Evolutionary conservation across 2,797 vertebrate species (phyloP).

Genomic region (Gila robusta): DNA sequence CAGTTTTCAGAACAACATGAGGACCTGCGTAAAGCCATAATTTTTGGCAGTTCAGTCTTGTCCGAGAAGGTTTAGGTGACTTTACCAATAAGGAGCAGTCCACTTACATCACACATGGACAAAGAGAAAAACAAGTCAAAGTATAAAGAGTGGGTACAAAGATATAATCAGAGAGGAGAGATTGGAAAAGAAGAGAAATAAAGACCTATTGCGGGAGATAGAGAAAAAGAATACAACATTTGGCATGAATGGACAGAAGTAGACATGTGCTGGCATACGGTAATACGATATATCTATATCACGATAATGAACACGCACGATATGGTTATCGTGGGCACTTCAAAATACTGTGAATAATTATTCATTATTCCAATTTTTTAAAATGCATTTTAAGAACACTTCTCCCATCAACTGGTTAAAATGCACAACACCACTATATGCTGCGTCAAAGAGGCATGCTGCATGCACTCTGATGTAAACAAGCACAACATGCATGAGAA

Average conservation of each 20-base stretch:
- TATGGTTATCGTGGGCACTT: too few species aligned
- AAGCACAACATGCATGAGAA: too few species aligned
- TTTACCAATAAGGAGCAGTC: slow-evolving; percentile 32
- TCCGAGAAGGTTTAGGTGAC: neutral
- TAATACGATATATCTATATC: too few species aligned
- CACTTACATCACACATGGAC: slow-evolving; percentile 33
- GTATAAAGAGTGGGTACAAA: neutral
- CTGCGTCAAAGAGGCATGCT: too few species aligned
- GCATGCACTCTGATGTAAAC: too few species aligned
- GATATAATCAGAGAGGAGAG: neutral
- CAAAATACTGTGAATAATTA: too few species aligned
- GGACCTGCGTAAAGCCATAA: slow-evolving; percentile 14
- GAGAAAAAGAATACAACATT: slow-evolving; percentile 32
- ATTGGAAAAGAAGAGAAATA: slow-evolving; percentile 6
- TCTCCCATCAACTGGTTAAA: too few species aligned
- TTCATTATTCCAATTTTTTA: too few species aligned
- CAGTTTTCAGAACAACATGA: slow-evolving; percentile 54
- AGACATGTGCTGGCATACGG: too few species aligned
- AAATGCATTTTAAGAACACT: too few species aligned
- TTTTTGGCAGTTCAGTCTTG: neutral
- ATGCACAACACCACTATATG: too few species aligned
- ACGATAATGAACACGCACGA: too few species aligned
- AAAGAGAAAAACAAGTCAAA: neutral
- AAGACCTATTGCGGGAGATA: neutral
- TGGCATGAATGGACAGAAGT: slow-evolving; percentile 9